Base-by-base conservation (phyloP, 2,888 invertebrate genomes). In the Automeris io region DNA sequence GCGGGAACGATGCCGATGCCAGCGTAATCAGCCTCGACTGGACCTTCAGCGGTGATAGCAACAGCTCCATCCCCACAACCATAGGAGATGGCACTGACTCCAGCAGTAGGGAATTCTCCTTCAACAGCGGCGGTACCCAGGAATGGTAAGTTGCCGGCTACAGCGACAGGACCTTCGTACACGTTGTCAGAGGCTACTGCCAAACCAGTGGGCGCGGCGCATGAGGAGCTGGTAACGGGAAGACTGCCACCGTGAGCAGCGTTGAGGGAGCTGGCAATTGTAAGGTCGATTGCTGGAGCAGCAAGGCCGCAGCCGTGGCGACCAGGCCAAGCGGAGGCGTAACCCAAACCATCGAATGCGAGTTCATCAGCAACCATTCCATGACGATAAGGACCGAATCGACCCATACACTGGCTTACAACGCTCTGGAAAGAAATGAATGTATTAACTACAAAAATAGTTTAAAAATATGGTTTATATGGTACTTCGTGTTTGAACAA, bases 161-260 rank as follows among this genome's bases (percentile, higher is more conserved):
- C 49, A 2, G 48, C 41, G 8, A 58, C 23, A 9, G n/a, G 12
- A 8, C 49, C 49, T n/a, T 49, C 42, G 7, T 37, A 46, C 2
- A 23, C 16, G 35, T 50, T 47, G 1, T 50, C 50, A 5, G 50
- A 50, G 3, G 37, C 11, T 1, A 50, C 6, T 1, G 39, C 25
- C 3, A 69, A 49, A 1, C 69, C 69, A 2, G 45, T 43, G 5
- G 64, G 61, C 2, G 57, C 35, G 6, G 51, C 40, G 0, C 57
- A 47, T 1, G 69, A 68, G 1, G 45, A 41, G 26, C 63, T 64
- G 25, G 54, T 38, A 0, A 57, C 43, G 8, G 44, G 37, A 6
- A 63, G 48, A 16, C 57, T 54, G 3, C 51, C 55, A 1, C 60
- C 57, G 33, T 46, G 47, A 6, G 59, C 49, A 11, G 54, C 35